Evolutionary conservation across 2,113 vertebrate genomes (phyloP).

Genomic region (Indicator indicator): DNA sequence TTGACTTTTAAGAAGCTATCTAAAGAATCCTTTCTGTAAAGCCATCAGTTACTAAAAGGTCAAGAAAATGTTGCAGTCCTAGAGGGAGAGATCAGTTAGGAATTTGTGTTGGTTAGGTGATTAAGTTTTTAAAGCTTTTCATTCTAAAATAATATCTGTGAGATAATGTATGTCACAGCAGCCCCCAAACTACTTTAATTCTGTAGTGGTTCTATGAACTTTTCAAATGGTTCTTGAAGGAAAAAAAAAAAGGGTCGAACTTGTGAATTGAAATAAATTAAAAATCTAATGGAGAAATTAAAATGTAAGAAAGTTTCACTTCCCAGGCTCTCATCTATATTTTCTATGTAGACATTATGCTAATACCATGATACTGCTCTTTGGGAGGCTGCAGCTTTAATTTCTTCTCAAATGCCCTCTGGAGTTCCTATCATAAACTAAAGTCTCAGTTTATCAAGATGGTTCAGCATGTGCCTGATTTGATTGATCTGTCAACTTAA

Average conservation of each 20-base stretch:
- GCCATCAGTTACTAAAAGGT: slow-evolving; percentile 61
- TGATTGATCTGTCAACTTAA: neutral
- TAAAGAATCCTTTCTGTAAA: slow-evolving; percentile 21
- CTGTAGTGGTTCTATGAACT: slow-evolving; percentile 19
- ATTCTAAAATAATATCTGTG: slow-evolving; percentile 12
- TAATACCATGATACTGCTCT: neutral
- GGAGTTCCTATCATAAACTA: neutral
- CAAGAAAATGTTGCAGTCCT: slow-evolving; percentile 34
- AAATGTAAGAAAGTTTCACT: neutral
- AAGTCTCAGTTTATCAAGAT: neutral
- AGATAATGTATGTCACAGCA: slow-evolving; percentile 31
- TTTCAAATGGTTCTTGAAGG: slow-evolving; percentile 7
- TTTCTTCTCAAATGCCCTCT: neutral
- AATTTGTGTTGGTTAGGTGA: slow-evolving; percentile 1
- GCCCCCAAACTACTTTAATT: neutral
- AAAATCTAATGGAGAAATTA: neutral
- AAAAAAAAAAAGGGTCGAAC: neutral
- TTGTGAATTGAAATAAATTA: neutral
- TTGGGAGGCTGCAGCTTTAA: neutral
- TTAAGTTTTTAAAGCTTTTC: slow-evolving; percentile 54
- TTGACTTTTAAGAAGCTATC: slow-evolving; percentile 21
- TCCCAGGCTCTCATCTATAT: neutral
- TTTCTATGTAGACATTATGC: neutral
- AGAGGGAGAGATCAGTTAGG: slow-evolving; percentile 48
- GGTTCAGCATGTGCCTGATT: neutral